Conservation (phyloP, 2,113 vertebrate genomes). For the Pedionomus torquatus region DNA sequence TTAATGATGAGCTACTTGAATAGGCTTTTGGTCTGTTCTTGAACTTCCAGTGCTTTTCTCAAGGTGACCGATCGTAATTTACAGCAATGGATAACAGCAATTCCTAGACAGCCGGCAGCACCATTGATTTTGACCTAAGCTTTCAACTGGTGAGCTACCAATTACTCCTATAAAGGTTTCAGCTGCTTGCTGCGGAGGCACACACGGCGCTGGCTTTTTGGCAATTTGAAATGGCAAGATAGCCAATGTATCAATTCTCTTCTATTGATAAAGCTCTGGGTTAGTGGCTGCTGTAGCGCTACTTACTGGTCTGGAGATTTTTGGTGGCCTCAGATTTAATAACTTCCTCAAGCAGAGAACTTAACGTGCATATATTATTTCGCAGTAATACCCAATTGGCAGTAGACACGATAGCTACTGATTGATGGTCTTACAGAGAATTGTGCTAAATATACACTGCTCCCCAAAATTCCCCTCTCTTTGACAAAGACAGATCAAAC, state of each 20-base stretch:
- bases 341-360: neutral
- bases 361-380: neutral
- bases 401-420: neutral
- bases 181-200: neutral
- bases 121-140: neutral
- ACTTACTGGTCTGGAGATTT: neutral
- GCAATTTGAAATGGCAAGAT: neutral
- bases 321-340: neutral
- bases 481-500: neutral
- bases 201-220: neutral
- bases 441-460: neutral
- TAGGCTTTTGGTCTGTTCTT: neutral
- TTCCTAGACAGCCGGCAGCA: neutral
- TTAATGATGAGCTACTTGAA: neutral
- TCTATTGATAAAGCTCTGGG: neutral
- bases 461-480: neutral
- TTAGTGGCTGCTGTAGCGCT: neutral
- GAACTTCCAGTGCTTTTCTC: neutral
- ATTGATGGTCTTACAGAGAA: neutral
- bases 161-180: neutral
- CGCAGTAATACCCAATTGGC: neutral
- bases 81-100: neutral
- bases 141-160: neutral
- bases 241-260: neutral
- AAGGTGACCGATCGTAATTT: neutral